Percentiles rank a stretch among this genome's conserved stretches.
These are phyloP conservation scores for Lepidostoma basale DNA, from an alignment of 1,140 invertebrate genomes.

Conservation along the genomic window DNA sequence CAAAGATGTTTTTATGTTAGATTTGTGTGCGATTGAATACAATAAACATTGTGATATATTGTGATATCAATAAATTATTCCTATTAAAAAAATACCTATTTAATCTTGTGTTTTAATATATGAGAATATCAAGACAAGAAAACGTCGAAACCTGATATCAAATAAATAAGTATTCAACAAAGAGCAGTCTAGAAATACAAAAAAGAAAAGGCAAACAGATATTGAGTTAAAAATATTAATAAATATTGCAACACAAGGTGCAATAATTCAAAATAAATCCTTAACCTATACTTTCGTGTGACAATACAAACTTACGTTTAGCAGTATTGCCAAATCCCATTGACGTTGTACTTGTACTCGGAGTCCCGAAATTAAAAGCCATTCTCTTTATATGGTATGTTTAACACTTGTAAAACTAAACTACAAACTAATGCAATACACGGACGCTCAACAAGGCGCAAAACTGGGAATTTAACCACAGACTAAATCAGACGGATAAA, in stretches of 20 bases:
- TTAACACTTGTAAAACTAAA: background rate
- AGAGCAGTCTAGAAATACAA: no score
- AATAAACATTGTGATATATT: no score
- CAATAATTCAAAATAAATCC: background rate
- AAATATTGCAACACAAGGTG: background rate
- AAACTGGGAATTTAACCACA: background rate
- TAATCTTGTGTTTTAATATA: no score
- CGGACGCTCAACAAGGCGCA: background rate
- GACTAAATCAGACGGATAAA: background rate
- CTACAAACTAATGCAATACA: background rate
- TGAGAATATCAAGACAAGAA: no score
- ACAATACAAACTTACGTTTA: constrained; percentile 52
- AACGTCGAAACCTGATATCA: no score
- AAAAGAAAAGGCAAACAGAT: background rate
- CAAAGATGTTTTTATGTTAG: no score
- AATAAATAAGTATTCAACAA: no score
- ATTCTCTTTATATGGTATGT: background rate
- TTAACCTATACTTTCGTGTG: background rate
- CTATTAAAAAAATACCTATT: no score
- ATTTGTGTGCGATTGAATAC: no score
- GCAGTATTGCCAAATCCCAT: constrained; percentile 52
- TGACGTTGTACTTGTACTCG: constrained; percentile 50
- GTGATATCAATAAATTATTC: no score
- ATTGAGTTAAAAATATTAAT: background rate
- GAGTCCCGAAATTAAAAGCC: constrained; percentile 41